Conservation (phyloP, 37 sponge, comb jelly and placozoan genomes). For the Chondrosia reniformis region DNA sequence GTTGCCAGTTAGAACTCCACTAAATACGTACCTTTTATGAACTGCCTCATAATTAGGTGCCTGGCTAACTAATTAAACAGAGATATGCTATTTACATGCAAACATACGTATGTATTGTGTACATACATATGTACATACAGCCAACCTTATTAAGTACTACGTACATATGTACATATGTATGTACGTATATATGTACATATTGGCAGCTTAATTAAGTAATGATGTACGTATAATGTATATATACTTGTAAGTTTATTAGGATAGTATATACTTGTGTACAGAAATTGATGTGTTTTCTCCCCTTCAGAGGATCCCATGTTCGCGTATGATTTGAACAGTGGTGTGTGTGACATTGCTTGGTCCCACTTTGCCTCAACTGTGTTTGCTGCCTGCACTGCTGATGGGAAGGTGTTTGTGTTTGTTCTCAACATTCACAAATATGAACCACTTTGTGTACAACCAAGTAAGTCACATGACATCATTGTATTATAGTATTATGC, state of each 20-base stretch:
- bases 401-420: conserved; percentile 83
- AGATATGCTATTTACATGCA: too few relatives aligned
- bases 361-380: conserved; percentile 91
- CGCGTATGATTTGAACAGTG: conserved; percentile 87
- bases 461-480: too few relatives aligned
- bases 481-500: too few relatives aligned
- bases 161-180: too few relatives aligned
- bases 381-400: conserved; percentile 94
- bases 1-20: too few relatives aligned
- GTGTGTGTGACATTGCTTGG: conserved; percentile 92
- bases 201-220: background rate
- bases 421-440: conserved; percentile 93
- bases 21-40: too few relatives aligned
- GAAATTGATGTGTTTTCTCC: background rate
- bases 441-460: conserved; percentile 85
- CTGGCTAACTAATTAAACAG: too few relatives aligned
- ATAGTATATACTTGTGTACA: too few relatives aligned
- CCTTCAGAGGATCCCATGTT: conserved; percentile 83
- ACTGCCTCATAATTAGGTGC: too few relatives aligned
- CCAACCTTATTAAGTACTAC: too few relatives aligned
- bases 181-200: background rate
- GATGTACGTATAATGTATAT: background rate
- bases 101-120: too few relatives aligned
- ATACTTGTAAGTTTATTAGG: background rate
- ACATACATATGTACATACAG: too few relatives aligned